Base-by-base conservation (phyloP, 2,113 vertebrate genomes). In the Stigmatopora argus region DNA sequence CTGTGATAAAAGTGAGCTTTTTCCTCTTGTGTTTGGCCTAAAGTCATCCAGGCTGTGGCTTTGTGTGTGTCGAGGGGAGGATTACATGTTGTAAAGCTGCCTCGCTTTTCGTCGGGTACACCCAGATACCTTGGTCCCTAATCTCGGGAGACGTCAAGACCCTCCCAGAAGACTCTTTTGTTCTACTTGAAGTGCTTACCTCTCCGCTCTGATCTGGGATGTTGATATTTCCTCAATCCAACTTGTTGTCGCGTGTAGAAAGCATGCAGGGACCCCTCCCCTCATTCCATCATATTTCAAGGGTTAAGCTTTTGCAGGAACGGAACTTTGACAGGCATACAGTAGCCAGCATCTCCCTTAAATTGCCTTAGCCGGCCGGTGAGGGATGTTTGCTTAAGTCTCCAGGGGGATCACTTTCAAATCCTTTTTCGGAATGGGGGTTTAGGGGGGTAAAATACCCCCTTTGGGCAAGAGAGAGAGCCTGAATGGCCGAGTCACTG, bases 121-220 rank as follows among this genome's bases (percentile, higher is more conserved):
- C 83, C 86, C 83, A 85, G 80, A 86, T 84, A 87, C 87, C 86
- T 85, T 84, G 83, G 82, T 86, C 84, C 77, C 79, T 88, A 89
- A 90, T 90, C 86, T 85, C 38, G 53, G 79, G 78, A 80, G 86
- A 81, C 78, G 75, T 89, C 76, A 73, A 86, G 84, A 85, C 78
- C 73, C 67, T 77, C 71, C 19, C 67, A 70, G 44, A 74, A 72
- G 78, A 83, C 71, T 75, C 80, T 83, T 31, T 77, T 77, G 83
- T 84, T 83, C 81, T 75, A 78, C 78, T 84, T 79, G 57, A 77
- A 82, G 58, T 38, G 12, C 70, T 67, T 57, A 62, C 69, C 64
- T 72, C 31, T 68, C 47, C 62, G 59, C 31, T 56, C 59, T 62
- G 31, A 66, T 73, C 56, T 48, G 26, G 45, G 35, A 59, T 66